Conservation (phyloP, 1,140 invertebrate species). For the Microplitis mediator region DNA sequence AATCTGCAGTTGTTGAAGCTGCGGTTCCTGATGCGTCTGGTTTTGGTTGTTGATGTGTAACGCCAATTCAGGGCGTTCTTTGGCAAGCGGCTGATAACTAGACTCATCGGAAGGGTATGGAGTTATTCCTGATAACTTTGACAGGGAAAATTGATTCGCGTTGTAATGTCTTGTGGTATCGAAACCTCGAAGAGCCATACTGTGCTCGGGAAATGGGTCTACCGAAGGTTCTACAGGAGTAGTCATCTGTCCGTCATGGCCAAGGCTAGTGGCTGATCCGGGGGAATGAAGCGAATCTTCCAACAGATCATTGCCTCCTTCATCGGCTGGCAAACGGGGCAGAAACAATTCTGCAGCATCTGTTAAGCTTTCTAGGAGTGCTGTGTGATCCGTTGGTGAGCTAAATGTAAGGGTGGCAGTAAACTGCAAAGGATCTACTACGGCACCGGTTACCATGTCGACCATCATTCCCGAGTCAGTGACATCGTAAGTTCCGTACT, state of each 20-base stretch:
- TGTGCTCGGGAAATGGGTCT: conserved; percentile 74
- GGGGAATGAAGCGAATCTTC: conserved; percentile 63
- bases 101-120: conserved; percentile 47
- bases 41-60: conserved; percentile 59
- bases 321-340: conserved; percentile 68
- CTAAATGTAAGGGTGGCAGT: conserved; percentile 80
- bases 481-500: conserved; percentile 73
- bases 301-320: conserved; percentile 66
- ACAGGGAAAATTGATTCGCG: conserved; percentile 45
- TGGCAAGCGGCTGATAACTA: conserved; percentile 54
- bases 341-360: conserved; percentile 80
- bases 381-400: conserved; percentile 73
- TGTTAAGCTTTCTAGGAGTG: conserved; percentile 71
- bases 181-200: conserved; percentile 58
- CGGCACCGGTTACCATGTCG: conserved; percentile 75
- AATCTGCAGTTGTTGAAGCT: conserved; percentile 73
- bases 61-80: conserved; percentile 59
- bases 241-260: conserved; percentile 67
- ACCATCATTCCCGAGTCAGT: conserved; percentile 80
- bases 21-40: conserved; percentile 53
- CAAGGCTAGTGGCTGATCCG: conserved; percentile 60
- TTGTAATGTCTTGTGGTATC: conserved; percentile 59
- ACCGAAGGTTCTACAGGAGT: conserved; percentile 71
- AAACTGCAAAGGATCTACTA: conserved; percentile 80
- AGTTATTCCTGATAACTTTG: conserved; percentile 46